These are phyloP conservation scores for Micoletzkya japonica DNA, from an alignment of 2,888 invertebrate genomes.

Conservation along the genomic window DNA sequence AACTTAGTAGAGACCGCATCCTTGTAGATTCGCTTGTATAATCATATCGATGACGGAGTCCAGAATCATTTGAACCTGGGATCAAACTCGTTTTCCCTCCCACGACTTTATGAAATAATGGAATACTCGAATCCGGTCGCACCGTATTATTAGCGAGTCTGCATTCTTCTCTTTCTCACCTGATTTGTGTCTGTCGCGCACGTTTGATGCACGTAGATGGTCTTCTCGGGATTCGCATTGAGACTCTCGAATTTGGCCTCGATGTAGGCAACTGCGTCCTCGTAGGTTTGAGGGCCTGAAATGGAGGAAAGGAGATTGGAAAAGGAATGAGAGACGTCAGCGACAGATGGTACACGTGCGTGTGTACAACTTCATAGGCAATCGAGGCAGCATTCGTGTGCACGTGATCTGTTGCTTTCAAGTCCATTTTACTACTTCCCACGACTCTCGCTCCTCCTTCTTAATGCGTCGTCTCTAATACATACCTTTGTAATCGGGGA, in stretches of 20 bases:
- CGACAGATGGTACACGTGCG: too few relatives aligned
- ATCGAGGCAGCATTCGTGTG: neutral
- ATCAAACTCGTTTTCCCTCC: too few relatives aligned
- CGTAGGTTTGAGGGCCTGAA: constrained; percentile 87
- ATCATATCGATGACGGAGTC: constrained; percentile 63
- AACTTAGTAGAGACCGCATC: constrained; percentile 63
- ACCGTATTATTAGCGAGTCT: too few relatives aligned
- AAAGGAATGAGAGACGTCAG: neutral
- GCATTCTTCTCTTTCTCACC: too few relatives aligned
- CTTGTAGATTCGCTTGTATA: constrained; percentile 63
- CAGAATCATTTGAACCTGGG: constrained; percentile 58
- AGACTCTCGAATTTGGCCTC: constrained; percentile 99
- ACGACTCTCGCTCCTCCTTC: neutral
- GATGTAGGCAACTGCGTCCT: constrained; percentile 97
- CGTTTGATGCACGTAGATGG: constrained; percentile 77
- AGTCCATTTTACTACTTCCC: neutral
- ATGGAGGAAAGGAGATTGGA: neutral
- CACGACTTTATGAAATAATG: too few relatives aligned
- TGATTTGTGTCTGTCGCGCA: constrained; percentile 56
- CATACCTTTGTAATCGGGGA: constrained; percentile 63
- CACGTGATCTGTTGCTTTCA: neutral
- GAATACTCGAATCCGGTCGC: too few relatives aligned
- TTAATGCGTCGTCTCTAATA: neutral
- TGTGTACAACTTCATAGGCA: too few relatives aligned
- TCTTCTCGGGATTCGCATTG: constrained; percentile 99